phyloP scores from a whole-genome alignment of 1,140 invertebrate genomes.

The Leptinotarsa lineolata region DNA sequence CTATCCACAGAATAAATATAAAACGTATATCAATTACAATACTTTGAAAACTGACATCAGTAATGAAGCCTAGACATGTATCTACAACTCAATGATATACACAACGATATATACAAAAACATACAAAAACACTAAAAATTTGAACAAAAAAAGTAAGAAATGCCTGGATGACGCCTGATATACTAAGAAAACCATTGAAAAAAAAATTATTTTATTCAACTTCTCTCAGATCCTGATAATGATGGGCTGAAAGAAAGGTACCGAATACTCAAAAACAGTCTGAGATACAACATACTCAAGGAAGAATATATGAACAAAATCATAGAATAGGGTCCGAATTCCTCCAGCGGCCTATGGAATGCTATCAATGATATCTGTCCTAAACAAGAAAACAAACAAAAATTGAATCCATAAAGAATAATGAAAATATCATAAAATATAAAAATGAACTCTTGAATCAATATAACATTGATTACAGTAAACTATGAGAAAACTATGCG shows the following conservation, averaged over 20 bases:
- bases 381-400: neutral
- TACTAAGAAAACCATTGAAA: neutral
- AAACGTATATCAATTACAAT: neutral
- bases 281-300: neutral
- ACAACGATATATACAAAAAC: neutral
- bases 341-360: conserved; percentile 2
- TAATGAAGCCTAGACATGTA: neutral
- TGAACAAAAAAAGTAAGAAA: neutral
- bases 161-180: neutral
- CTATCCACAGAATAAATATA: neutral
- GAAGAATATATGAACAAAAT: neutral
- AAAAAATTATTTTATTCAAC: neutral
- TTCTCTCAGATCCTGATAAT: neutral
- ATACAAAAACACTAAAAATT: neutral
- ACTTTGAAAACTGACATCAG: neutral
- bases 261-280: conserved; percentile 7
- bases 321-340: neutral
- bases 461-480: too few relatives aligned
- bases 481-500: too few relatives aligned
- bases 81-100: neutral
- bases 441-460: too few relatives aligned
- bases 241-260: neutral
- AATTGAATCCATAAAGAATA: neutral
- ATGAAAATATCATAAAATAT: neutral
- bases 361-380: too few relatives aligned